These are phyloP conservation scores for Bombus sylvicola DNA, from an alignment of 1,140 invertebrate genomes.

Conservation along the genomic window DNA sequence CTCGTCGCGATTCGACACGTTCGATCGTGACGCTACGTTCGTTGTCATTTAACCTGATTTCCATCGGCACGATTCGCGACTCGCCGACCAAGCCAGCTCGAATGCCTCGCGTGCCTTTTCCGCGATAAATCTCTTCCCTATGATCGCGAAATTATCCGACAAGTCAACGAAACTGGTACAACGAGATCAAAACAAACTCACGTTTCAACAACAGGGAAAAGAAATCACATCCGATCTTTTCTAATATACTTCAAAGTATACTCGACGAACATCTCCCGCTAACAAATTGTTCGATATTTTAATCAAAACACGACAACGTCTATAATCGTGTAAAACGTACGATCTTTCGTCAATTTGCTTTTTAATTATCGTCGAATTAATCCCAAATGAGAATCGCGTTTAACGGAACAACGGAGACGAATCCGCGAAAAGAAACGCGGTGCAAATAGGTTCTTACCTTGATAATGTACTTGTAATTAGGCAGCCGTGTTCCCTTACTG, in stretches of 20 bases:
- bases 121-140: slow-evolving; percentile 15
- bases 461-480: slow-evolving; percentile 14
- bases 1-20: slow-evolving; percentile 65
- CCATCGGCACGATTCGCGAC: slow-evolving; percentile 49
- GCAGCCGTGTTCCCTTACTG: not conserved
- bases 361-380: not conserved
- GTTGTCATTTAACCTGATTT: slow-evolving; percentile 66
- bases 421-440: not conserved
- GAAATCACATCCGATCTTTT: not conserved
- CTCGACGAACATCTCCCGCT: too few species aligned
- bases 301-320: not conserved
- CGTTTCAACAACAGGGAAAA: not conserved
- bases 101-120: slow-evolving; percentile 18
- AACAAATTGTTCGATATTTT: not conserved
- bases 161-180: not conserved
- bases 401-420: not conserved
- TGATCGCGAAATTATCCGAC: slow-evolving; percentile 7
- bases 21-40: slow-evolving; percentile 55
- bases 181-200: not conserved
- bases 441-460: not conserved
- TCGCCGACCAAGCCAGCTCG: not conserved
- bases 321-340: not conserved
- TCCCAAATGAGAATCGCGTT: too few species aligned
- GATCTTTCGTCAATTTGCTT: not conserved
- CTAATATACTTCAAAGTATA: not conserved